phyloP scores from a whole-genome alignment of 2,113 vertebrate genomes.

The Colius striatus region DNA sequence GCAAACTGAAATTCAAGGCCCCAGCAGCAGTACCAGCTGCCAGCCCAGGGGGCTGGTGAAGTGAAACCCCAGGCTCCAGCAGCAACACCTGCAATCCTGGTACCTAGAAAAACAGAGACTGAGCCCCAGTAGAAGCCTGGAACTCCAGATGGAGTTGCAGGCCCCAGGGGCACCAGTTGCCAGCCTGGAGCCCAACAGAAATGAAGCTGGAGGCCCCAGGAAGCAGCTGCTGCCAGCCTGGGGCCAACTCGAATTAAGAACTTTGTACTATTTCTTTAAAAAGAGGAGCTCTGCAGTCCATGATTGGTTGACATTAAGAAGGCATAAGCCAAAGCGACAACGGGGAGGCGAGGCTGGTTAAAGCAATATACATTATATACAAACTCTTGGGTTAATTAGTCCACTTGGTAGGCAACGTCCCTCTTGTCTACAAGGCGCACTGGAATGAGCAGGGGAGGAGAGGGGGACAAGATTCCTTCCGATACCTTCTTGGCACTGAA shows the following conservation, averaged over 20 bases:
- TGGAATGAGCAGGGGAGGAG: slow-evolving; percentile 70
- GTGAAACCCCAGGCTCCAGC: slow-evolving; percentile 46
- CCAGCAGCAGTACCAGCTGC: slow-evolving; percentile 48
- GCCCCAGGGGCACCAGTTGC: slow-evolving; percentile 26
- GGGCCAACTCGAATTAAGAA: slow-evolving; percentile 35
- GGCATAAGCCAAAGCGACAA: slow-evolving; percentile 73
- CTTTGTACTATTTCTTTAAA: slow-evolving; percentile 59
- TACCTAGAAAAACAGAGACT: slow-evolving; percentile 43
- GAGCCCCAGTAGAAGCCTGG: slow-evolving; percentile 33
- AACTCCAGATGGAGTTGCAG: slow-evolving; percentile 23
- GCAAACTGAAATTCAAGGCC: slow-evolving; percentile 52
- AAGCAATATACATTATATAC: slow-evolving; percentile 84
- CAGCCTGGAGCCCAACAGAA: slow-evolving; percentile 49
- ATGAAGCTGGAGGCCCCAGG: slow-evolving; percentile 6
- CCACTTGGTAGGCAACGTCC: slow-evolving; percentile 78
- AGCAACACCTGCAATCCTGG: slow-evolving; percentile 32
- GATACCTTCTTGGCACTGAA: slow-evolving; percentile 81
- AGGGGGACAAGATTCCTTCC: slow-evolving; percentile 69
- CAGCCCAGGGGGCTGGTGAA: slow-evolving; percentile 14
- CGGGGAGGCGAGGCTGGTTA: slow-evolving; percentile 73
- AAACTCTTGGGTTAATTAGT: slow-evolving; percentile 78
- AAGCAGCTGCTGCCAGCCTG: background rate
- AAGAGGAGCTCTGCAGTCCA: slow-evolving; percentile 70
- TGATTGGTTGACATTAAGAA: slow-evolving; percentile 79
- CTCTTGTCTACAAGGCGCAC: slow-evolving; percentile 74